These are phyloP conservation scores for Scylla paramamosain DNA, from an alignment of 1,140 invertebrate species.

Conservation along the genomic window DNA sequence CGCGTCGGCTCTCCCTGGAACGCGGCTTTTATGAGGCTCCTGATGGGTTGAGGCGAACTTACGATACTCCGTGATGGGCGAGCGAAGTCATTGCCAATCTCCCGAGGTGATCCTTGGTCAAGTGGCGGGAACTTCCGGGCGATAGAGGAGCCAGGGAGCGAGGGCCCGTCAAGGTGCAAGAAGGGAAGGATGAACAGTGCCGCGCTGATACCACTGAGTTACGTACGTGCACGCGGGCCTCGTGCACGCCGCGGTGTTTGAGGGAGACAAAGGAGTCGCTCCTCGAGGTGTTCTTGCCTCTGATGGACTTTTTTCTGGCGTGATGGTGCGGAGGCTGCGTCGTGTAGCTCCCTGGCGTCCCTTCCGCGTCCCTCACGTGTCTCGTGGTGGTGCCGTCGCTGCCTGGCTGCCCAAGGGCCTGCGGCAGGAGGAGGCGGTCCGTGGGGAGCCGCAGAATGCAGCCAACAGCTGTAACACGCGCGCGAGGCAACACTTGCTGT, in stretches of 20 bases:
- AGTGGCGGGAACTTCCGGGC: neutral
- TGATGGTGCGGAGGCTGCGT: neutral
- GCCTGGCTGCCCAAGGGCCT: neutral
- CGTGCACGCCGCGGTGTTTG: neutral
- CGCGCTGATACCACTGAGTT: neutral
- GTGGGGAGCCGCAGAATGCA: neutral
- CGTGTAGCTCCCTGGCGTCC: neutral
- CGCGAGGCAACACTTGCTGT: slow-evolving; percentile 72
- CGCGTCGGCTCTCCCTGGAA: slow-evolving; percentile 29
- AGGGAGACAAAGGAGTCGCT: neutral
- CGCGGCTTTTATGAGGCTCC: slow-evolving; percentile 37
- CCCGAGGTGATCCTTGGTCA: neutral
- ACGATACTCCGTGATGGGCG: slow-evolving; percentile 46
- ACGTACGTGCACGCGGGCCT: neutral
- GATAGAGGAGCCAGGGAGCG: neutral
- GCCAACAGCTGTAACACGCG: slow-evolving; percentile 58
- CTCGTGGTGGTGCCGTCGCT: neutral
- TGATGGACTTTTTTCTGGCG: neutral
- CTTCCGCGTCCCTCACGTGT: neutral
- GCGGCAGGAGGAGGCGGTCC: slow-evolving; percentile 4
- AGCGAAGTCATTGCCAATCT: neutral
- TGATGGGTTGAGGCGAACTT: slow-evolving; percentile 35
- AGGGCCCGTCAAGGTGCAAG: neutral
- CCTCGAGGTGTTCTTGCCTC: neutral
- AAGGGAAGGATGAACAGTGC: neutral